These are phyloP conservation scores for Sclerurus mexicanus DNA, from an alignment of 2,113 vertebrate species.

Conservation along the genomic window DNA sequence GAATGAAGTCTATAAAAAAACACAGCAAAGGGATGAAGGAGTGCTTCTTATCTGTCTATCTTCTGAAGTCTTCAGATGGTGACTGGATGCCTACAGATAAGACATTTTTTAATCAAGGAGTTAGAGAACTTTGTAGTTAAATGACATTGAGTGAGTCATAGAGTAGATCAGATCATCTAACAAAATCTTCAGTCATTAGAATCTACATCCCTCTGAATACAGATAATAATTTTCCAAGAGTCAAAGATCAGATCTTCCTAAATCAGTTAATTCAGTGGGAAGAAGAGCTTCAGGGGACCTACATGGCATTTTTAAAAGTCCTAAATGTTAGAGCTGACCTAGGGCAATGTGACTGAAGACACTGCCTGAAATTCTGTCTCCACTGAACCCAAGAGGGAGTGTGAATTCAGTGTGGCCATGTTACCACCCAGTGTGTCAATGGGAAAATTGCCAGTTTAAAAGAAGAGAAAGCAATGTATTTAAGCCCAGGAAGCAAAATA, in stretches of 20 bases:
- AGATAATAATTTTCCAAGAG: not conserved
- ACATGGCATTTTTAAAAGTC: not conserved
- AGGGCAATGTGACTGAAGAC: not conserved
- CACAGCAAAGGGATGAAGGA: not conserved
- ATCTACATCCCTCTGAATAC: not conserved
- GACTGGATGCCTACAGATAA: constrained; percentile 67
- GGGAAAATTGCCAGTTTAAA: constrained; percentile 14
- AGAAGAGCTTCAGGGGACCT: not conserved
- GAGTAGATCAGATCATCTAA: not conserved
- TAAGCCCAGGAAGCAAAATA: not conserved
- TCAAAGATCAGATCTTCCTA: not conserved
- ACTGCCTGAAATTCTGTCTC: not conserved
- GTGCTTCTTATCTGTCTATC: constrained; percentile 5
- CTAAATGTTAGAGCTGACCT: not conserved
- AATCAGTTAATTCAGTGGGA: not conserved
- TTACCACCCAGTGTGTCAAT: constrained; percentile 22
- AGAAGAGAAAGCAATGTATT: not conserved
- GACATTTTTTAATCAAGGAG: constrained; percentile 39
- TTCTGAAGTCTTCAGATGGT: constrained; percentile 34
- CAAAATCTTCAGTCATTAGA: not conserved
- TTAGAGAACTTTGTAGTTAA: not conserved
- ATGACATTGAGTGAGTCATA: constrained; percentile 49
- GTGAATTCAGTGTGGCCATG: not conserved
- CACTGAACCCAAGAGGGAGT: not conserved
- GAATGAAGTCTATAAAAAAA: not conserved